Percentiles rank a stretch among this genome's conserved stretches.
Evolutionary conservation across 2,888 invertebrate species (phyloP).

Genomic region (Notocelia uddmanniana): DNA sequence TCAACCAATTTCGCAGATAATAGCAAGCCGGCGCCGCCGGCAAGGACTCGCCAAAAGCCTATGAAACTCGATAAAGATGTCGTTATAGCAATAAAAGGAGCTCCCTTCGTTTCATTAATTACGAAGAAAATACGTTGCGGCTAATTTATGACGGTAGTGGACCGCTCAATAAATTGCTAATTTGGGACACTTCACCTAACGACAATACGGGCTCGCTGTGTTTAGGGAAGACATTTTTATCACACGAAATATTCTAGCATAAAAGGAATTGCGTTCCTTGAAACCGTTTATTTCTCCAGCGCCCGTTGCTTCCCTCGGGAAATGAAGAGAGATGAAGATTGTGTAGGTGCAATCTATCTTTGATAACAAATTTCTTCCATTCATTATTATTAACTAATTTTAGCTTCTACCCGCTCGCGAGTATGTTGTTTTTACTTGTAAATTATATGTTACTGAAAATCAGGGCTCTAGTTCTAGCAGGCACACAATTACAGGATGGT

Average conservation of each 20-base stretch:
- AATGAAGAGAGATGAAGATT: constrained; percentile 4
- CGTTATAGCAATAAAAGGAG: constrained; percentile 72
- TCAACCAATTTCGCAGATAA: constrained; percentile 56
- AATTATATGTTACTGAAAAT: too few species aligned
- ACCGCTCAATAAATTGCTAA: constrained; percentile 74
- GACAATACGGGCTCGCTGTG: constrained; percentile 46
- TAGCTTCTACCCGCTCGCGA: neutral
- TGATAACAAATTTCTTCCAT: neutral
- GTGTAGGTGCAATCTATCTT: neutral
- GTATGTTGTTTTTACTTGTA: too few species aligned
- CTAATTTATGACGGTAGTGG: constrained; percentile 72
- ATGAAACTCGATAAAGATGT: constrained; percentile 74
- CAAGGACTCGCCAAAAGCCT: constrained; percentile 57
- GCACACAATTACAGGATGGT: too few species aligned
- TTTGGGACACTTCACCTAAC: constrained; percentile 63
- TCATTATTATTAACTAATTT: neutral
- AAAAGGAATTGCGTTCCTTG: neutral
- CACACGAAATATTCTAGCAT: neutral
- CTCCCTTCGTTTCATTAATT: constrained; percentile 69
- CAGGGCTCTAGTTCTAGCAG: too few species aligned
- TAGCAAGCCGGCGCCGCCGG: constrained; percentile 47
- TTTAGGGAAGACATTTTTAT: constrained; percentile 8
- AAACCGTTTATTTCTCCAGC: neutral
- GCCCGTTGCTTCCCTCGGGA: neutral
- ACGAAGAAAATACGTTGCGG: constrained; percentile 68